Evolutionary conservation across 2,113 vertebrate species (phyloP), one percentile per base, ranked within the genome.

Genomic region (Microcebus lehilahytsara): DNA sequence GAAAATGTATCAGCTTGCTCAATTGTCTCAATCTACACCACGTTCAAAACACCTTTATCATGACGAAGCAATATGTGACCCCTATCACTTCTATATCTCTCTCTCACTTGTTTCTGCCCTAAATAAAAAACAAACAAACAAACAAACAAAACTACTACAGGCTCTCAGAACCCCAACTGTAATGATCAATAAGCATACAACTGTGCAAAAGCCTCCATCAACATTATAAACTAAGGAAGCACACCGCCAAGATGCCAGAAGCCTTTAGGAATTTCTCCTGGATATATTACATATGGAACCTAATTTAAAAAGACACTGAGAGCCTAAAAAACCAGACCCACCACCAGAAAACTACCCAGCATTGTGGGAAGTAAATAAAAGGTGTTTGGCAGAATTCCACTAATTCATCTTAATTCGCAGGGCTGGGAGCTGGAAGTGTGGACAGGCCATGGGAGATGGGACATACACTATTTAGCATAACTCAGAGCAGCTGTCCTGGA

Each of bases 401-500:
- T 4, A 75, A 91, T 1, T 32, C 62, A 87, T 83, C 83, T 95
- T 64, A 75, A 69, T 92, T 79, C 92, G 74, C 81, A 96, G 80
- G 25, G 83, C 42, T 72, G 77, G 74, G 87, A 96, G 87, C 34
- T 62, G 71, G 34, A 95, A 85, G 95, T 93, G 87, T 27, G 49
- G 91, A 94, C 89, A 95, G 85, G 75, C 86, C 85, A 86, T 6
- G 79, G 75, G 84, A 72, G 87, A 96, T 11, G 53, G 84, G 90
- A 75, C 34, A 71, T 30, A 75, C 32, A 37, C 90, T 8, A 80
- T 58, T 95, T 14, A 88, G 87, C n/a, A 3, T 95, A 96, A 97
- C 51, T 80, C 92, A 56, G 56, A 97, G 88, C 93, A 97, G 96
- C 96, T 96, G 96, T 88, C 87, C 66, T 32, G 25, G 81, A 89